Conservation (phyloP, 2,797 vertebrate species). For the Borostomias antarcticus region DNA sequence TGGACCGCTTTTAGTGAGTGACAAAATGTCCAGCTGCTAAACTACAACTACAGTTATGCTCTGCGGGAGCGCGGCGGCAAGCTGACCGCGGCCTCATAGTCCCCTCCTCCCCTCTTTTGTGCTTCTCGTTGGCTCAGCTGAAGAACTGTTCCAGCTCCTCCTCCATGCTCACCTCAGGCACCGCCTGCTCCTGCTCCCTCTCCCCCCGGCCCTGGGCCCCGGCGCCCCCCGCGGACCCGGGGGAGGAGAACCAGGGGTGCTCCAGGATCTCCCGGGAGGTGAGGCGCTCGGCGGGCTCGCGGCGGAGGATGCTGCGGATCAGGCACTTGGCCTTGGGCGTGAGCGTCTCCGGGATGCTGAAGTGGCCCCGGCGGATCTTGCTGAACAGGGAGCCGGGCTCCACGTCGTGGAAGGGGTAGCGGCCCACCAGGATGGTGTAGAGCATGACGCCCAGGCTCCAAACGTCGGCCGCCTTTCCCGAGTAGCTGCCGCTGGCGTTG, state of each 20-base stretch:
- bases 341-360: constrained; percentile 97
- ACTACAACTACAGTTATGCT: constrained; percentile 67
- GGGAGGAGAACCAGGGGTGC: constrained; percentile 94
- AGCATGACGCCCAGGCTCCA: constrained; percentile 99
- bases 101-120: constrained; percentile 62
- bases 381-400: constrained; percentile 97
- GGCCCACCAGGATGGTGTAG: constrained; percentile 97
- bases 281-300: constrained; percentile 95
- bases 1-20: constrained; percentile 80
- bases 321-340: constrained; percentile 98
- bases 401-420: constrained; percentile 98
- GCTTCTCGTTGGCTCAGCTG: constrained; percentile 84
- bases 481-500: constrained; percentile 97
- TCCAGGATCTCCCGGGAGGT: constrained; percentile 97
- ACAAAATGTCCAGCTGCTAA: constrained; percentile 78
- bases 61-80: constrained; percentile 53
- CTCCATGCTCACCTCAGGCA: constrained; percentile 98
- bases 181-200: constrained; percentile 94
- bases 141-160: constrained; percentile 98
- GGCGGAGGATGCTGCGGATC: constrained; percentile 95
- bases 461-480: constrained; percentile 96
- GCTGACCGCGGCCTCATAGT: constrained; percentile 57
- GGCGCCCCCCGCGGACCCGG: constrained; percentile 80
- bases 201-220: constrained; percentile 81
- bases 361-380: constrained; percentile 97